phyloP scores from a whole-genome alignment of 2,888 invertebrate genomes.

The Scaptomyza flava region DNA sequence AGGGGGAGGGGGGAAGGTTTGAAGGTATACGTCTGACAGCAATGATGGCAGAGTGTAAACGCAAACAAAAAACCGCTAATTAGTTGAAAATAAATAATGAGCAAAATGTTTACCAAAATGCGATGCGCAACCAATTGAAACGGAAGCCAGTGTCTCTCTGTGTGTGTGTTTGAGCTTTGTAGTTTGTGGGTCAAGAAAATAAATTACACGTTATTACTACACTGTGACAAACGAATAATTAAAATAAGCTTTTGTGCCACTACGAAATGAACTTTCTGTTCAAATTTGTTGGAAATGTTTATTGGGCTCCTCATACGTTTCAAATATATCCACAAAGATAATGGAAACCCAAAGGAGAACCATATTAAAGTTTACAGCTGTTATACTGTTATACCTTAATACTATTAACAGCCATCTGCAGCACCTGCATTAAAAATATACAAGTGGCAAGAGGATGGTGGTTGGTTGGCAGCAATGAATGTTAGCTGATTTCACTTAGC shows the following conservation, averaged over 20 bases:
- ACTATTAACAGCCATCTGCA: constrained; percentile 24
- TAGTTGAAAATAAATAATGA: constrained; percentile 77
- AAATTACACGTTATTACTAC: neutral
- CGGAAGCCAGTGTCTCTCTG: neutral
- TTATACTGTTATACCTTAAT: neutral
- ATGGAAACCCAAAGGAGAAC: too few relatives aligned
- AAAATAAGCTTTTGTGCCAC: neutral
- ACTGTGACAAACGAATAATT: neutral
- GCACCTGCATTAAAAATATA: constrained; percentile 14
- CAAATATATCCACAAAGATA: too few relatives aligned
- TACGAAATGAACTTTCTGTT: too few relatives aligned
- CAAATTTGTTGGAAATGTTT: too few relatives aligned
- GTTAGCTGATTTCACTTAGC: constrained; percentile 46
- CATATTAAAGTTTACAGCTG: neutral
- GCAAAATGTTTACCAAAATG: constrained; percentile 54
- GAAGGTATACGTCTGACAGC: constrained; percentile 37
- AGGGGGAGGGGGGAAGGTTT: too few relatives aligned
- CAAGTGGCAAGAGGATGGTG: neutral
- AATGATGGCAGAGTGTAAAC: constrained; percentile 44
- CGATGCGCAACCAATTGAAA: constrained; percentile 48
- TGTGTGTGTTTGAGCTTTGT: neutral
- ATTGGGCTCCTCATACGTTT: too few relatives aligned
- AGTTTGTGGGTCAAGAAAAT: constrained; percentile 43
- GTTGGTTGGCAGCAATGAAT: neutral
- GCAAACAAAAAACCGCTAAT: constrained; percentile 68